These are phyloP conservation scores for Hydropsyche betteni DNA, from an alignment of 2,888 invertebrate genomes.

Conservation along the genomic window DNA sequence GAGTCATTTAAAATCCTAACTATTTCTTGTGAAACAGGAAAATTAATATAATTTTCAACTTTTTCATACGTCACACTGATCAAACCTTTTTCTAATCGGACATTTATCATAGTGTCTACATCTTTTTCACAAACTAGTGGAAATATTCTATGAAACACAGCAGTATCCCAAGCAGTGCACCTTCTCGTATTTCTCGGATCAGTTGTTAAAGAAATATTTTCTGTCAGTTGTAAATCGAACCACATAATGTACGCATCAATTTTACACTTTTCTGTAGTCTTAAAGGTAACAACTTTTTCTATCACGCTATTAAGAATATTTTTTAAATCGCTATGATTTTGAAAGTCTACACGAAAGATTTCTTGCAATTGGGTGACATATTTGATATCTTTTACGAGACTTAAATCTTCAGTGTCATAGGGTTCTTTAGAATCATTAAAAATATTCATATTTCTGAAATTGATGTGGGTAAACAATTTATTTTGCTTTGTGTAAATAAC, in stretches of 20 bases:
- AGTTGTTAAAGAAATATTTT: slow-evolving; percentile 69
- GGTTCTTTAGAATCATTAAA: slow-evolving; percentile 62
- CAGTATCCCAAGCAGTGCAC: slow-evolving; percentile 81
- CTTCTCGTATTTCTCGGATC: slow-evolving; percentile 64
- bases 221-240: slow-evolving; percentile 77
- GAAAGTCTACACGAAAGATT: slow-evolving; percentile 72
- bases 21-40: slow-evolving; percentile 56
- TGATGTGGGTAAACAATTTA: slow-evolving; percentile 51
- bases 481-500: slow-evolving; percentile 53
- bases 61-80: slow-evolving; percentile 55
- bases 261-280: slow-evolving; percentile 62
- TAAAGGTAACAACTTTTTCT: slow-evolving; percentile 57
- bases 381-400: slow-evolving; percentile 64
- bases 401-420: slow-evolving; percentile 77
- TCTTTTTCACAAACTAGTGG: slow-evolving; percentile 56
- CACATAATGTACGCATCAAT: slow-evolving; percentile 75
- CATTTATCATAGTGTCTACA: slow-evolving; percentile 53
- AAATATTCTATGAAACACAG: slow-evolving; percentile 70
- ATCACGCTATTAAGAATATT: slow-evolving; percentile 60
- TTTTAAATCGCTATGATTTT: slow-evolving; percentile 64
- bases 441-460: slow-evolving; percentile 56
- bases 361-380: slow-evolving; percentile 68
- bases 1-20: slow-evolving; percentile 65
- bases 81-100: too few species aligned
- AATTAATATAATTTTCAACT: slow-evolving; percentile 55